phyloP scores from a whole-genome alignment of 2,113 vertebrate genomes.

The Alectura lathami region DNA sequence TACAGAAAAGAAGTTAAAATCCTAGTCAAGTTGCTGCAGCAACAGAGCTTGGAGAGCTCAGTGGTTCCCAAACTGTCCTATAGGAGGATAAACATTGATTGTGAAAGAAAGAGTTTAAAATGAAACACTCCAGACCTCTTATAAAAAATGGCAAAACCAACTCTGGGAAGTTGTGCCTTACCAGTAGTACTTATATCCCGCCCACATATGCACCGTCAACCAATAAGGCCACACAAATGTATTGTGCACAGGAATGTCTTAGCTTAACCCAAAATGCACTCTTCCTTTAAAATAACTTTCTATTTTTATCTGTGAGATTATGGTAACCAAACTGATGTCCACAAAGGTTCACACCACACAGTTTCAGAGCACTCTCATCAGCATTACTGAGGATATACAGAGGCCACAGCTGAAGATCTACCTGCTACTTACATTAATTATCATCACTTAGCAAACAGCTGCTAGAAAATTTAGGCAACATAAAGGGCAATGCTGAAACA shows the following conservation, averaged over 20 bases:
- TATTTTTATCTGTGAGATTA: not conserved
- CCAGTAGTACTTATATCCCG: not conserved
- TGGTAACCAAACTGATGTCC: not conserved
- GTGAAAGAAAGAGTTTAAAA: not conserved
- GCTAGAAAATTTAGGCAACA: not conserved
- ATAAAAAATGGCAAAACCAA: not conserved
- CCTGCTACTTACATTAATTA: not conserved
- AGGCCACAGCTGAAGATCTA: not conserved
- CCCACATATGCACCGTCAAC: not conserved
- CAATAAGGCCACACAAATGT: fast-evolving
- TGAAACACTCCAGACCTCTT: not conserved
- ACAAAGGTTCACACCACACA: not conserved
- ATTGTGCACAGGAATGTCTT: not conserved
- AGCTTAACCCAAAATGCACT: not conserved
- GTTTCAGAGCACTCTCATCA: not conserved
- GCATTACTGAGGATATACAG: not conserved
- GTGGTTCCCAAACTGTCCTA: not conserved
- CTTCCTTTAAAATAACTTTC: not conserved
- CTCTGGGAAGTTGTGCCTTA: not conserved
- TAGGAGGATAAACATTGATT: not conserved
- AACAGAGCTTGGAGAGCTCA: not conserved
- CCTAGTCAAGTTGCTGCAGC: not conserved
- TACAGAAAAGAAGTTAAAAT: not conserved
- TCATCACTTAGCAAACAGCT: not conserved
- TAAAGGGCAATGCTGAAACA: not conserved